Conservation (phyloP, 2,113 vertebrate species). For the Cebus imitator region DNA sequence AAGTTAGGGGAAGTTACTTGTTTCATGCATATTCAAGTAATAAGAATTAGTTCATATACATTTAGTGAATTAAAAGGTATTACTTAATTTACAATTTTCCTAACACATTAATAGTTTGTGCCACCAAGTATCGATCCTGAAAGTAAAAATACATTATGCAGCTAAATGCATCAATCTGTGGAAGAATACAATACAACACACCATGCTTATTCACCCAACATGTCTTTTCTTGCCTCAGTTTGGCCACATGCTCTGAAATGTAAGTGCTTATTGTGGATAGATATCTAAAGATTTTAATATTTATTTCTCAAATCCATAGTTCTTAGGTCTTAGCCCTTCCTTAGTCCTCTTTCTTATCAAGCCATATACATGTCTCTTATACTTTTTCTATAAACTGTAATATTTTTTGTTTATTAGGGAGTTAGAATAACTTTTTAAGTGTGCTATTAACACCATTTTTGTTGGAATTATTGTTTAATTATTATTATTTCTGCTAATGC, state of each 20-base stretch:
- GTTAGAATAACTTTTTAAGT: background rate
- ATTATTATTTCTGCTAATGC: background rate
- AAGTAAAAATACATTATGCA: background rate
- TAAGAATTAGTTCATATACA: background rate
- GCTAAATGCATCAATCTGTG: background rate
- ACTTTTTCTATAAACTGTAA: background rate
- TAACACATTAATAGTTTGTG: background rate
- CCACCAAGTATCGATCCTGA: background rate
- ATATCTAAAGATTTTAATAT: background rate
- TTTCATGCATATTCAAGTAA: background rate
- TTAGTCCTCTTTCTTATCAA: background rate
- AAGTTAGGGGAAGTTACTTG: background rate
- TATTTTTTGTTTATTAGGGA: background rate
- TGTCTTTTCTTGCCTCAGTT: background rate
- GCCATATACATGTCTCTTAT: background rate
- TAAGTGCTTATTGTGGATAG: background rate
- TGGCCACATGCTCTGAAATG: background rate
- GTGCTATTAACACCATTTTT: background rate
- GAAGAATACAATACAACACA: background rate
- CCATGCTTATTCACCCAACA: background rate
- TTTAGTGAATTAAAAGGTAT: background rate
- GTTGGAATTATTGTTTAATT: background rate
- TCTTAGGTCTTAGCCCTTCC: background rate
- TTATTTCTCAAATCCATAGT: background rate
- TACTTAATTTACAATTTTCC: background rate